Conservation (phyloP, 1,140 invertebrate species). For the Pogonognathellus flavescens region DNA sequence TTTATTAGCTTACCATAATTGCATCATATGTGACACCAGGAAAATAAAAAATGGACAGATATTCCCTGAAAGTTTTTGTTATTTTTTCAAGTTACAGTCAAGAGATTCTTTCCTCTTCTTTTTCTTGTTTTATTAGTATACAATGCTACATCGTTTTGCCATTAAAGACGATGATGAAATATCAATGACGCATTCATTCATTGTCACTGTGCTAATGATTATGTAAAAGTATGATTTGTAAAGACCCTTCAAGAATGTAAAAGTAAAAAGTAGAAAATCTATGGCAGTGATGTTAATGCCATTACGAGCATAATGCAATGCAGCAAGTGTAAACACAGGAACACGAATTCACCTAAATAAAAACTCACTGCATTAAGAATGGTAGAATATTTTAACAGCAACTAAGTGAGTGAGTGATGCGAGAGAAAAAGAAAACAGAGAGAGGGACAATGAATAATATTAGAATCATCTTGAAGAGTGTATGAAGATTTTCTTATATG, state of each 20-base stretch:
- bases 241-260: background rate
- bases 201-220: slow-evolving; percentile 21
- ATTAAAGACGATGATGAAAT: background rate
- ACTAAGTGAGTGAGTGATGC: background rate
- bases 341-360: slow-evolving; percentile 20
- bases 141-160: too few species aligned
- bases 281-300: background rate
- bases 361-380: background rate
- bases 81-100: too few species aligned
- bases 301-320: background rate
- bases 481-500: too few species aligned
- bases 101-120: too few species aligned
- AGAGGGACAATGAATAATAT: background rate
- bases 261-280: background rate
- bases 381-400: background rate
- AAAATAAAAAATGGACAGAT: too few species aligned
- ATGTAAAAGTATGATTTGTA: slow-evolving; percentile 1
- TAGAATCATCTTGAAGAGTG: too few species aligned
- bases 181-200: slow-evolving; percentile 30
- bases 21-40: too few species aligned
- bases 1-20: too few species aligned
- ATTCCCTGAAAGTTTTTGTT: too few species aligned
- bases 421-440: slow-evolving; percentile 8
- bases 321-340: background rate
- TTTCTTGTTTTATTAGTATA: too few species aligned